Conservation (phyloP, 1,140 invertebrate genomes). For the Bacillus rossius region DNA sequence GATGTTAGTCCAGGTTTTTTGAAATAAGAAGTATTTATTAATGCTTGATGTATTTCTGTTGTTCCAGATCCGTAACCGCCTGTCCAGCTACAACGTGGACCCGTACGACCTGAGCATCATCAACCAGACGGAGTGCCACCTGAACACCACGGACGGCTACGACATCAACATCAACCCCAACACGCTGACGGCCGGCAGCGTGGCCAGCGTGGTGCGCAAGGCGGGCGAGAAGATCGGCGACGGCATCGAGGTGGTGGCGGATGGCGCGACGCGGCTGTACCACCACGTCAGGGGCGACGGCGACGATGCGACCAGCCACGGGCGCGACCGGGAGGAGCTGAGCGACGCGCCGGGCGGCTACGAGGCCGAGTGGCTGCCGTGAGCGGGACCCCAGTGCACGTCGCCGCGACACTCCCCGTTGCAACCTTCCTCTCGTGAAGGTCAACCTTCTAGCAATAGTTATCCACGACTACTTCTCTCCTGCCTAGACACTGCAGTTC, state of each 20-base stretch:
- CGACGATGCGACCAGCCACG: constrained; percentile 5
- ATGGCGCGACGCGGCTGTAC: constrained; percentile 50
- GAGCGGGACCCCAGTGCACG: too few species aligned
- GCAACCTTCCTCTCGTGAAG: too few species aligned
- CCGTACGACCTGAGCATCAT: constrained; percentile 70
- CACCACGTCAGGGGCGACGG: constrained; percentile 41
- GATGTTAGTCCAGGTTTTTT: too few species aligned
- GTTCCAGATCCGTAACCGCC: constrained; percentile 52
- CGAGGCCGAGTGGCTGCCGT: constrained; percentile 41
- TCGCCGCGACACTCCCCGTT: too few species aligned
- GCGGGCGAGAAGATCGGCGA: constrained; percentile 65
- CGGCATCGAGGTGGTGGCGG: constrained; percentile 50
- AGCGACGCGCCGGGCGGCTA: constrained; percentile 24
- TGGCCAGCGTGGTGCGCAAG: constrained; percentile 61
- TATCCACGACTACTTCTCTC: too few species aligned
- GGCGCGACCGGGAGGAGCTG: constrained; percentile 21
- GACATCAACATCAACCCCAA: constrained; percentile 68
- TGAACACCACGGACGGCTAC: constrained; percentile 49
- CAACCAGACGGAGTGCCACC: constrained; percentile 58
- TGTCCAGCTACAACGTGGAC: constrained; percentile 57
- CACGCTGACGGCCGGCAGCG: constrained; percentile 64
- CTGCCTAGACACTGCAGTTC: too few species aligned
- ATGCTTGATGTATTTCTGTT: too few species aligned
- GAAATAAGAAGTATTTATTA: too few species aligned
- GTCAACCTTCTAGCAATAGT: too few species aligned